Conservation (phyloP, 1,140 invertebrate species). For the Rhyacophila brunnea region DNA sequence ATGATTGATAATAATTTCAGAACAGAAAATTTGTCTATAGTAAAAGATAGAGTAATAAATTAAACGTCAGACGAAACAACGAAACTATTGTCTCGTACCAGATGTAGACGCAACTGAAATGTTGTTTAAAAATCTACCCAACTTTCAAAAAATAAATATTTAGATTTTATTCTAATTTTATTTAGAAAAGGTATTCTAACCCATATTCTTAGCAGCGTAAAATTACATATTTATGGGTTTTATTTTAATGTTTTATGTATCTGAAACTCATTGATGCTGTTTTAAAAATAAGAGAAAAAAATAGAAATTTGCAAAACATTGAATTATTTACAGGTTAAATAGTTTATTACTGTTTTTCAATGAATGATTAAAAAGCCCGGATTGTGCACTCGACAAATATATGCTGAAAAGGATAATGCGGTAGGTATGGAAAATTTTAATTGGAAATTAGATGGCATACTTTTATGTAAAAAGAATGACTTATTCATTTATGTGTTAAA, state of each 20-base stretch:
- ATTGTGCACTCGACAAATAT: background rate
- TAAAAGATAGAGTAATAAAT: too few species aligned
- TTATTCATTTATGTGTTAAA: background rate
- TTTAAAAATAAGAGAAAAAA: background rate
- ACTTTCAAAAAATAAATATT: constrained; percentile 2
- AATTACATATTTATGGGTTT: constrained; percentile 17
- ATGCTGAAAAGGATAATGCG: too few species aligned
- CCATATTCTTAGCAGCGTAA: background rate
- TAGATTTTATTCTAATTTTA: constrained; percentile 23
- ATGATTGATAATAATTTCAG: too few species aligned
- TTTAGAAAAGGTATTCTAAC: constrained; percentile 16
- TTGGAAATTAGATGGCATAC: background rate
- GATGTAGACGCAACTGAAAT: too few species aligned
- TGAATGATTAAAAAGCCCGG: too few species aligned
- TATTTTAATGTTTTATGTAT: constrained; percentile 31
- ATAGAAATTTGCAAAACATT: background rate
- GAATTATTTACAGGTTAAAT: constrained; percentile 8
- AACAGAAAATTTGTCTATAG: too few species aligned
- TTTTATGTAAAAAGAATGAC: background rate
- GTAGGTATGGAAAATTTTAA: background rate
- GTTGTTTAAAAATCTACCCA: too few species aligned
- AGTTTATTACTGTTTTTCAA: too few species aligned
- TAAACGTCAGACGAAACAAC: too few species aligned
- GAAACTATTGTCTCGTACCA: too few species aligned
- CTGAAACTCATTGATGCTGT: background rate